Conservation (phyloP, 92 coral and sea anemone species). For the Galaxea fascicularis region DNA sequence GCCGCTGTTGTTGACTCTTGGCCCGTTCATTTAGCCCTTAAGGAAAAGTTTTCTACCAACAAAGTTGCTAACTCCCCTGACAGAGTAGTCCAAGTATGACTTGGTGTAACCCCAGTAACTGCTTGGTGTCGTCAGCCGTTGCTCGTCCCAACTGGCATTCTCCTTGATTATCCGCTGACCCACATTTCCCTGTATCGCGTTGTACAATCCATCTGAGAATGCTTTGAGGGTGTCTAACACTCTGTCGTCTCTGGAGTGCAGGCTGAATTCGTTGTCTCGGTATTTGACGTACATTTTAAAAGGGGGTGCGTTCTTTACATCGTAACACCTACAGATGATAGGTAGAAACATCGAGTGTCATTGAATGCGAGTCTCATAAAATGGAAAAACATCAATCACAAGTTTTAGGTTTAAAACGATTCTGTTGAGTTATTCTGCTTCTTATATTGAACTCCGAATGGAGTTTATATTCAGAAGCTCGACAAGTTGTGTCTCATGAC, state of each 20-base stretch:
- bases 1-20: too few relatives aligned
- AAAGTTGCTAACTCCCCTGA: constrained; percentile 3
- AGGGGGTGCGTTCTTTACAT: constrained; percentile 23
- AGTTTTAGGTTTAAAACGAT: too few relatives aligned
- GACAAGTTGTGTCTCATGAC: too few relatives aligned
- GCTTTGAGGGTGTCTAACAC: constrained; percentile 13
- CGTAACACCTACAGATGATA: constrained; percentile 13
- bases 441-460: too few relatives aligned
- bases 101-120: constrained; percentile 5
- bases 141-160: background rate
- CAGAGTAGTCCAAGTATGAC: constrained; percentile 10
- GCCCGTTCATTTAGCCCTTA: too few relatives aligned
- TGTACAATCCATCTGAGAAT: constrained; percentile 2
- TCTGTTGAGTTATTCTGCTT: too few relatives aligned
- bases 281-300: constrained; percentile 22
- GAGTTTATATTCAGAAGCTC: too few relatives aligned
- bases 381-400: too few relatives aligned
- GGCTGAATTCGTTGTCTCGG: constrained; percentile 10
- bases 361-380: too few relatives aligned
- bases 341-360: too few relatives aligned
- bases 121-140: too few relatives aligned
- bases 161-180: constrained; percentile 14
- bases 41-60: background rate
- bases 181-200: background rate
- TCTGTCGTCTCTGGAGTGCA: constrained; percentile 16